These are phyloP conservation scores for Drosophila obscura DNA, from an alignment of 1,140 invertebrate species.

Conservation along the genomic window DNA sequence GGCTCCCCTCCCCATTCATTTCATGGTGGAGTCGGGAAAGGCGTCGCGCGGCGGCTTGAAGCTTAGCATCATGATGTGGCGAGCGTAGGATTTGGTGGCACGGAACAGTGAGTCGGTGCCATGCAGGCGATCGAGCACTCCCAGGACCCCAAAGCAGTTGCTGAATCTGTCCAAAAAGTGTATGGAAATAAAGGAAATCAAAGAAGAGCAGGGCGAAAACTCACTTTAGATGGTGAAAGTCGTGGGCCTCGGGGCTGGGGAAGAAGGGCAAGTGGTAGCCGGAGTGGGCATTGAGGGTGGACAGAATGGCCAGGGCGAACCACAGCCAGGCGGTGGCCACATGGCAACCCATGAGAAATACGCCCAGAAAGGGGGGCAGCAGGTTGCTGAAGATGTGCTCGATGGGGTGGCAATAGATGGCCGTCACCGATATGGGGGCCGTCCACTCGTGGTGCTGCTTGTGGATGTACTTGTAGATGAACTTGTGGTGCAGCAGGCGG, in stretches of 20 bases:
- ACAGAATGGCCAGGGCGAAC: constrained; percentile 91
- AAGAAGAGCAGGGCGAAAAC: not conserved
- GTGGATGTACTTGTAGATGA: constrained; percentile 92
- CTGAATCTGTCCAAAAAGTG: constrained; percentile 87
- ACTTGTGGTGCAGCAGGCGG: constrained; percentile 90
- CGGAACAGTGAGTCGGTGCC: constrained; percentile 93
- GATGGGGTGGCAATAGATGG: constrained; percentile 94
- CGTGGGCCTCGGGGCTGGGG: constrained; percentile 95
- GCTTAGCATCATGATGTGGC: constrained; percentile 93
- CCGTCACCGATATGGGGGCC: constrained; percentile 92
- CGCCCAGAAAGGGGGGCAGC: constrained; percentile 91
- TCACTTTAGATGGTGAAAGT: constrained; percentile 95
- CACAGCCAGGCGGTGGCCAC: constrained; percentile 93
- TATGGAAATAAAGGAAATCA: too few relatives aligned
- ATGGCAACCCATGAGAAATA: constrained; percentile 92
- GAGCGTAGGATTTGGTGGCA: constrained; percentile 88
- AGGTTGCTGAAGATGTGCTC: constrained; percentile 94
- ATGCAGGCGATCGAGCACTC: constrained; percentile 93
- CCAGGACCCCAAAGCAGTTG: constrained; percentile 93
- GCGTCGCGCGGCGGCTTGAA: constrained; percentile 90
- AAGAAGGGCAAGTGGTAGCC: constrained; percentile 96
- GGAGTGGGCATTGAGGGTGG: constrained; percentile 93
- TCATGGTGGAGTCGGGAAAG: constrained; percentile 88
- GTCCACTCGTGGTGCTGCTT: constrained; percentile 95
- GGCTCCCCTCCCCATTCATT: constrained; percentile 30